Base-by-base conservation (phyloP, 1,140 invertebrate genomes). In the Limonius californicus region DNA sequence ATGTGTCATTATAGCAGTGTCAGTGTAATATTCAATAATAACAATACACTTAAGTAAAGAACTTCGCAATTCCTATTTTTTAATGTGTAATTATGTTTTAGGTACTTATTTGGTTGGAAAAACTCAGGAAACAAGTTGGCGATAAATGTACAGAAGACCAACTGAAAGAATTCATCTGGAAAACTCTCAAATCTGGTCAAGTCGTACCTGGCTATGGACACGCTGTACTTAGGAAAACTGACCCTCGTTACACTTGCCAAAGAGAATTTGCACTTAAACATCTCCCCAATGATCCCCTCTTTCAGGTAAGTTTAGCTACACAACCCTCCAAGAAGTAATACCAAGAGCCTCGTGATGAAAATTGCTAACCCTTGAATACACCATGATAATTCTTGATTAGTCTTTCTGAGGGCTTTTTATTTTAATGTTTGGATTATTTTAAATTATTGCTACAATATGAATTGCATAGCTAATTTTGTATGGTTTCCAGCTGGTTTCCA, bases 201-300 rank as follows among this genome's bases (percentile, higher is more conserved):
- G 92, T 95, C 21, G 89, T 96, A n/a, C 93, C 93, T 58, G 93
- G 93, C 43, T 96, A 94, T 75, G 93, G 93, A 2, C 93, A 95
- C 75, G 93, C 93, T 66, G 93, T 95, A 1, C 80, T 95, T 23
- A 83, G 93, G 55, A 94, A 94, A 77, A 95, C 93, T 21, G 93
- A 96, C 79, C 93, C 93, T 9, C 81, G 92, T 18, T 95, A 94
- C 73, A 89, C 85, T 0, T 94, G 91, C 73, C 92, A 95, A 75
- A 80, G 91, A 65, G 92, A 95, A 73, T 96, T 96, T 78, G 91
- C 92, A 8, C 77, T 91, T 56, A 93, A 95, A 76, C 89, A 94
- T 74, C 76, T 95, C 61, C 92, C 93, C 0, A 85, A 95, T 66
- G 93, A 95, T 76, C 84, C 85, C 8, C 73, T 92, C 45, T 93